phyloP scores from a whole-genome alignment of 2,888 invertebrate species.

The Deilephila porcellus region DNA sequence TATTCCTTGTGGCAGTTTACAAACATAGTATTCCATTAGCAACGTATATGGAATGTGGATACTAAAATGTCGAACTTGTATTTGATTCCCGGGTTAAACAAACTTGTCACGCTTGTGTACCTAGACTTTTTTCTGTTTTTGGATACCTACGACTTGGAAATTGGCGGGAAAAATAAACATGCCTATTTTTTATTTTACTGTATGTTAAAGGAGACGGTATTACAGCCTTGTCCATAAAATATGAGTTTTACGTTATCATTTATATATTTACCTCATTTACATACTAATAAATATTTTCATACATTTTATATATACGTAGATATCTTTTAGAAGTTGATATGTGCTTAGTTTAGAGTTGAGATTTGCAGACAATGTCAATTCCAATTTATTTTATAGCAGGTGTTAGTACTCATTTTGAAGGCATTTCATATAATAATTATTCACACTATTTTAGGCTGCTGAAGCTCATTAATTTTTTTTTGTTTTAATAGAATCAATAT shows the following conservation, averaged over 20 bases:
- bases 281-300: background rate
- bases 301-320: background rate
- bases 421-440: background rate
- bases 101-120: no score
- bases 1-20: no score
- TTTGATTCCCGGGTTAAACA: no score
- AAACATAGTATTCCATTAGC: no score
- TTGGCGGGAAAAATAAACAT: background rate
- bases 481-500: no score
- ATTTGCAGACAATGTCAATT: slow-evolving; percentile 1
- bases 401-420: no score
- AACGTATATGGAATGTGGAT: no score
- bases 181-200: background rate
- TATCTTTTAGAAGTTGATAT: slow-evolving; percentile 19
- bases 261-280: background rate
- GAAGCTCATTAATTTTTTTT: no score
- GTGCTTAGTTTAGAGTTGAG: slow-evolving; percentile 12
- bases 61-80: no score
- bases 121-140: no score
- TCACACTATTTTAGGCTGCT: background rate
- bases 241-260: slow-evolving; percentile 10
- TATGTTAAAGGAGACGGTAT: background rate
- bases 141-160: background rate
- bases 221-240: background rate
- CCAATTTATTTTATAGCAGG: background rate